These are phyloP conservation scores for Elephantulus edwardii DNA, from an alignment of 2,113 vertebrate genomes.

Conservation along the genomic window DNA sequence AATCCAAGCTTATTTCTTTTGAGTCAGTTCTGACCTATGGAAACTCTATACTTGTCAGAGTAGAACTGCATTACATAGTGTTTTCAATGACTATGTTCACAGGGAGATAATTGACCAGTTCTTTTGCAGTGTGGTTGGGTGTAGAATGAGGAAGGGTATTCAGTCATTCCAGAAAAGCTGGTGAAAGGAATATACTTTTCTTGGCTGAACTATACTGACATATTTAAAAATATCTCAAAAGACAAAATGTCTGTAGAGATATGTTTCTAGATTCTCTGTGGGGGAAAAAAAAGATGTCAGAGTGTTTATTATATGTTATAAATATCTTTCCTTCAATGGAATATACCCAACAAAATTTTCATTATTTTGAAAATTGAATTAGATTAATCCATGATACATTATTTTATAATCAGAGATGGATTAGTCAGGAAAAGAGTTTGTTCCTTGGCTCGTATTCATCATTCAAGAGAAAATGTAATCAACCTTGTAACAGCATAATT, in stretches of 20 bases:
- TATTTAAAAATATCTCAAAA: not conserved
- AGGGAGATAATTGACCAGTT: not conserved
- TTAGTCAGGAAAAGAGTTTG: not conserved
- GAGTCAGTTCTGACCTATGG: not conserved
- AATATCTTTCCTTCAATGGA: not conserved
- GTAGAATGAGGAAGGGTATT: not conserved
- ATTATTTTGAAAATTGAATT: not conserved
- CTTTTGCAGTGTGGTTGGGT: not conserved
- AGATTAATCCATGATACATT: not conserved
- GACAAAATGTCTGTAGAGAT: not conserved
- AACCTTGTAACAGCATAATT: not conserved
- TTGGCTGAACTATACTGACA: not conserved
- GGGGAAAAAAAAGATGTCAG: not conserved
- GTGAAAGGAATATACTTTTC: not conserved
- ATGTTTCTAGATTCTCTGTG: not conserved
- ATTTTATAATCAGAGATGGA: not conserved
- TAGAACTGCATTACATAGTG: not conserved
- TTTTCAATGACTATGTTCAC: not conserved
- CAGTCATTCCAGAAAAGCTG: not conserved
- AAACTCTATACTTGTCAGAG: too few relatives aligned
- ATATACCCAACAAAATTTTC: not conserved
- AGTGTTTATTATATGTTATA: not conserved
- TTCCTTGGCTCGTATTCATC: not conserved
- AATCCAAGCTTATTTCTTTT: not conserved
- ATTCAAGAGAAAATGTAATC: not conserved